These are phyloP conservation scores for Formica exsecta DNA, from an alignment of 1,140 invertebrate genomes.

Conservation along the genomic window DNA sequence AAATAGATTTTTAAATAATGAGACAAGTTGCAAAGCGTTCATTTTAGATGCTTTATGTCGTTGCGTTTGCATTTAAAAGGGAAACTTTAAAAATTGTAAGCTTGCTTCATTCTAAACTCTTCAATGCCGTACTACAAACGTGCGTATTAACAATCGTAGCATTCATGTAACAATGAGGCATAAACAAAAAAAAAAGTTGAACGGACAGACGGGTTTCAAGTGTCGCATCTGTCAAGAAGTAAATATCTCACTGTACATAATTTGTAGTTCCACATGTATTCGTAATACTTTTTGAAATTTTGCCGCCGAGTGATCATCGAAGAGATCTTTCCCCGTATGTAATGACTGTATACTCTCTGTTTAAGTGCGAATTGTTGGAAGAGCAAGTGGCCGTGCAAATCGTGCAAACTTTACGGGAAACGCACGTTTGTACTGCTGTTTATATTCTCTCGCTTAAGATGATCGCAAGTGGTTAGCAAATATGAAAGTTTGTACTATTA, in stretches of 20 bases:
- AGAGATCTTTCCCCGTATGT: neutral
- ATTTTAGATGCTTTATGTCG: too few species aligned
- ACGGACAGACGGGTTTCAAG: neutral
- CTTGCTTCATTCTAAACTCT: neutral
- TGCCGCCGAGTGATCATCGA: neutral
- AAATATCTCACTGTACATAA: neutral
- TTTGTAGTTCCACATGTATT: neutral
- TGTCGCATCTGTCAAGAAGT: neutral
- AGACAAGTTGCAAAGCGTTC: too few species aligned
- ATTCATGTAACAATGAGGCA: neutral
- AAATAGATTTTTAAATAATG: neutral
- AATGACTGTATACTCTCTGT: neutral
- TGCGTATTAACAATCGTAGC: neutral
- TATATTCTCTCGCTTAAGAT: too few species aligned
- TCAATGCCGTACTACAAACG: neutral
- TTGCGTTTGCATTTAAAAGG: neutral
- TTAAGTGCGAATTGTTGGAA: neutral
- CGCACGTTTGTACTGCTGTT: neutral
- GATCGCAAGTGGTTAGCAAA: neutral
- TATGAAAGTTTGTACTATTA: neutral
- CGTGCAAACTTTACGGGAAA: neutral
- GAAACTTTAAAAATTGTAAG: neutral
- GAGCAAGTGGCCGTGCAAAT: slow-evolving; percentile 15
- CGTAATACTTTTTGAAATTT: neutral
- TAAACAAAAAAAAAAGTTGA: neutral